Base-by-base conservation (phyloP, 2,797 vertebrate genomes). In the Pyrocephalus nanus region DNA sequence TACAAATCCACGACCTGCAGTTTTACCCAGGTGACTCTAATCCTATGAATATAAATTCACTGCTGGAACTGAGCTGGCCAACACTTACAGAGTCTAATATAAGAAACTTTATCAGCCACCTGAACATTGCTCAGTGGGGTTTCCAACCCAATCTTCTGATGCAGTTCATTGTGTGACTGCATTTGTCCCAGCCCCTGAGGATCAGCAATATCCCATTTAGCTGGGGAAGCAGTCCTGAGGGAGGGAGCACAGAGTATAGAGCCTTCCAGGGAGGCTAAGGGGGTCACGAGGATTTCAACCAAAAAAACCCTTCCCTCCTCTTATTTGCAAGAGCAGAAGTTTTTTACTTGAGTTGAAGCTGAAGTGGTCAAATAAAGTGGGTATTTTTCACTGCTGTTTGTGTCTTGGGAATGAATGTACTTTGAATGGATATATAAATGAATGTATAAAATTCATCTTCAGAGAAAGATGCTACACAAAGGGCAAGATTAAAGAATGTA, bases 171-270 rank as follows among this genome's bases (percentile, higher is more conserved):
- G 1, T 53, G 54, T 19, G n/a, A 36, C 14, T 21, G 22, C 21
- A 3, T 82, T 76, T 78, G n/a, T 38, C 45, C 48, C 4, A 2
- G 22, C 30, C 72, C 27, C 3, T 25, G 29, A 32, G 9, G 43
- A 55, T 38, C 32, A n/a, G 10, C 8, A 11, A 18, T 5, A 4
- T 61, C 22, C 23, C 18, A 1, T 40, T n/a, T 36, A 67, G 5
- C 48, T 50, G 55, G 20, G 36, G 12, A 50, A 8, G 61, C 22
- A 23, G 26, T 34, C 32, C 2, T 8, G 54, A 36, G 36, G 32
- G 55, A 26, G 40, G 25, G 27, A 58, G 69, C 10, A 61, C 0
- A 18, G 22, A 2, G 0, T 9, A 29, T 1, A 2, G 50, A 61
- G 14, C 53, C 21, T 67, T 81, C 60, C 40, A 17, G 22, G 21